phyloP scores from a whole-genome alignment of 1,140 invertebrate species.

The Caerostris extrusa region DNA sequence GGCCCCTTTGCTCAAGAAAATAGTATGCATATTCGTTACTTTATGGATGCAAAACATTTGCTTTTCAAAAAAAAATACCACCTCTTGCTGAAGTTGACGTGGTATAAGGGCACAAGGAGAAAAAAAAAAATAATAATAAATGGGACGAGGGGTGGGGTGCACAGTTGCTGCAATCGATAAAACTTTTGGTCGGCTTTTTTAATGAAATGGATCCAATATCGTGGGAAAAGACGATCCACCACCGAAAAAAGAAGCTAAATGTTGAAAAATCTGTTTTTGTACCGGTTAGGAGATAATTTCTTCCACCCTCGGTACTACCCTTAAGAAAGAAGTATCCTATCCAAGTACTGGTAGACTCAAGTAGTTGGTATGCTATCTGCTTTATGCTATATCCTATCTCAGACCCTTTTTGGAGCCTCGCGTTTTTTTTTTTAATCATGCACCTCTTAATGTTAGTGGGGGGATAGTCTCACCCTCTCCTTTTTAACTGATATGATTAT shows the following conservation, averaged over 20 bases:
- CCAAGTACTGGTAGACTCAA: conserved; percentile 3
- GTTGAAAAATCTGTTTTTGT: conserved; percentile 23
- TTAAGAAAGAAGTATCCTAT: conserved; percentile 4
- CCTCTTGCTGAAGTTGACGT: not conserved
- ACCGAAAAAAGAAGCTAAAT: conserved; percentile 33
- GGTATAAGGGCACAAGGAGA: not conserved
- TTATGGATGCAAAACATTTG: conserved; percentile 22
- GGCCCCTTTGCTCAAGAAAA: not conserved
- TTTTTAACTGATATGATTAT: not conserved
- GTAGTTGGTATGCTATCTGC: not conserved
- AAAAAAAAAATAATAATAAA: not conserved
- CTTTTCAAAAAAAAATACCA: not conserved
- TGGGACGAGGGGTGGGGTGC: not conserved
- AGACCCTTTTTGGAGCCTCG: conserved; percentile 44
- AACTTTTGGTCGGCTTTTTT: conserved; percentile 29
- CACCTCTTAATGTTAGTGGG: not conserved
- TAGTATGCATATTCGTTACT: conserved; percentile 23
- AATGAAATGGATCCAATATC: conserved; percentile 45
- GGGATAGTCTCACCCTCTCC: not conserved
- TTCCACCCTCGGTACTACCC: not conserved
- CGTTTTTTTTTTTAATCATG: not conserved
- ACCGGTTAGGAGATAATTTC: not conserved
- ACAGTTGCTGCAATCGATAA: conserved; percentile 3
- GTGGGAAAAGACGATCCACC: not conserved
- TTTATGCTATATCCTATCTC: not conserved